Evolutionary conservation across 2,113 vertebrate species (phyloP).

Genomic region (Aphelocoma coerulescens): DNA sequence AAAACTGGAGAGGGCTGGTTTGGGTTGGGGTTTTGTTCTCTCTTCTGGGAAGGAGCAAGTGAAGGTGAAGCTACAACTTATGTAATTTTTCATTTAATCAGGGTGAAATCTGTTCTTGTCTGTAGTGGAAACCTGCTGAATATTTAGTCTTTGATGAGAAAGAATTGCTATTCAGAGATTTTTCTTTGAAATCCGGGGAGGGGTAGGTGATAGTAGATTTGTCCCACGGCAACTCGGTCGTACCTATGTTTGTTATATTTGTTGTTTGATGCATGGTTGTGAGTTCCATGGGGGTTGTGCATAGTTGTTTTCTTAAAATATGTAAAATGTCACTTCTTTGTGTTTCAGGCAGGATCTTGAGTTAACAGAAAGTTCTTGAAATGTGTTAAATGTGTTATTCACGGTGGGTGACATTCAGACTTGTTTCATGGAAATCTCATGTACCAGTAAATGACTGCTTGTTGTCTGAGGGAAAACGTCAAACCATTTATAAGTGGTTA

Average conservation of each 20-base stretch:
- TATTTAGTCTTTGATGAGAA: background rate
- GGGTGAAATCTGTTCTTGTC: background rate
- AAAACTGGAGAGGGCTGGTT: conserved; percentile 17
- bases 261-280: background rate
- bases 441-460: background rate
- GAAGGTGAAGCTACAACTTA: conserved; percentile 11
- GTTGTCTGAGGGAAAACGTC: background rate
- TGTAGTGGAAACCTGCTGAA: background rate
- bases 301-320: background rate
- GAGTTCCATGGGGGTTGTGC: background rate
- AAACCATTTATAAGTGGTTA: background rate
- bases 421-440: conserved; percentile 15
- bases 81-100: background rate
- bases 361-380: conserved; percentile 37
- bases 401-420: background rate
- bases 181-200: background rate
- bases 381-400: conserved; percentile 14
- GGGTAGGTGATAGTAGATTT: background rate
- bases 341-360: background rate
- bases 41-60: background rate
- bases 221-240: accelerated
- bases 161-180: background rate
- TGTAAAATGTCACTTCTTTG: background rate
- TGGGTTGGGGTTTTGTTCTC: background rate
- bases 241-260: background rate